Evolutionary conservation across 2,888 invertebrate species (phyloP).

Genomic region (Actias luna): DNA sequence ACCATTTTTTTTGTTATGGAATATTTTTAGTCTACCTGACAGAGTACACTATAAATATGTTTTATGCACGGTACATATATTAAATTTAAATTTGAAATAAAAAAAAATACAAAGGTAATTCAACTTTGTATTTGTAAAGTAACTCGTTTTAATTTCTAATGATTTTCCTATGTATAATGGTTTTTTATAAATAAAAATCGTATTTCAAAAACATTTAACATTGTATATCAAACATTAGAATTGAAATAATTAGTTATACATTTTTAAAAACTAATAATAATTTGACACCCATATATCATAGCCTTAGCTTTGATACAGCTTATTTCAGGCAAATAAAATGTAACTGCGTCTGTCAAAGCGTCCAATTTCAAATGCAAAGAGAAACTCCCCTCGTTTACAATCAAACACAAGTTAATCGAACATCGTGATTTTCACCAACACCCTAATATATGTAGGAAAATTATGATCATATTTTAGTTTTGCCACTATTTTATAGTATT

Average conservation of each 20-base stretch:
- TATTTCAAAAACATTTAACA: too few relatives aligned
- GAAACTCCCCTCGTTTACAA: slow-evolving; percentile 8
- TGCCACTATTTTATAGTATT: neutral
- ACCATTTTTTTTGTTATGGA: too few relatives aligned
- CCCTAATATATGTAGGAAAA: neutral
- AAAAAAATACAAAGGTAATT: too few relatives aligned
- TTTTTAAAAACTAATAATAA: neutral
- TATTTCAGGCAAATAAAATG: slow-evolving; percentile 32
- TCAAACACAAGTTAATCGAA: slow-evolving; percentile 1
- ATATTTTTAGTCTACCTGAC: too few relatives aligned
- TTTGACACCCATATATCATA: slow-evolving; percentile 14
- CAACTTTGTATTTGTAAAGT: too few relatives aligned
- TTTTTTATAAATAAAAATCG: too few relatives aligned
- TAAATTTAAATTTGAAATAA: too few relatives aligned
- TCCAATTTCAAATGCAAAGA: slow-evolving; percentile 33
- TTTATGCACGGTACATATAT: too few relatives aligned
- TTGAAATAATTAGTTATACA: neutral
- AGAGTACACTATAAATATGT: too few relatives aligned
- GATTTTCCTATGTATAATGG: too few relatives aligned
- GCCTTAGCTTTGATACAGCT: slow-evolving; percentile 23
- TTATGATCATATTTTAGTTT: neutral
- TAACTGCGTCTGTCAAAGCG: slow-evolving; percentile 16
- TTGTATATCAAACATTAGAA: too few relatives aligned
- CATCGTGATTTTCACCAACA: neutral
- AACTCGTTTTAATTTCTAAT: too few relatives aligned